phyloP scores from a whole-genome alignment of 37 sponge, comb jelly and placozoan genomes.

The Axinella damicornis region DNA sequence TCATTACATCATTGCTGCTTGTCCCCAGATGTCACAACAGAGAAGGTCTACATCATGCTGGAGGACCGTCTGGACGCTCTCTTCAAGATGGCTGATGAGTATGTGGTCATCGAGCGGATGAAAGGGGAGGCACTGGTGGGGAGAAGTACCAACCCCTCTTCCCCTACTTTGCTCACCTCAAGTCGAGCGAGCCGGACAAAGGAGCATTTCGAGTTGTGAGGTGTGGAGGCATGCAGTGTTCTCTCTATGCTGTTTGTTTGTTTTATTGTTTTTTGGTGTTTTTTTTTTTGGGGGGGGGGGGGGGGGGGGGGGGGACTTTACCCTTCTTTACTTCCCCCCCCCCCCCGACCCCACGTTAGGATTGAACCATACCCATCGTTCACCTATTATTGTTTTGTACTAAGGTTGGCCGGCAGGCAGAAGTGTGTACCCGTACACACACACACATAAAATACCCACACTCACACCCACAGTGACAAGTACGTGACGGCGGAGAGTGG shows the following conservation, averaged over 20 bases:
- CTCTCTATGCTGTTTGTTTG: too few species aligned
- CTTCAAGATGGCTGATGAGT: constrained; percentile 90
- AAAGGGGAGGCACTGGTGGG: constrained; percentile 63
- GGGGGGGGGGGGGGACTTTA: too few species aligned
- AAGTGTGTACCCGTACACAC: too few species aligned
- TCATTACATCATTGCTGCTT: too few species aligned
- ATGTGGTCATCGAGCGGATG: constrained; percentile 75
- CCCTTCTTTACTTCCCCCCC: too few species aligned
- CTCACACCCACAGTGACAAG: constrained; percentile 59
- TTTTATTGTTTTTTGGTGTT: too few species aligned
- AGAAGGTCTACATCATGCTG: constrained; percentile 86
- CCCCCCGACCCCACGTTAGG: too few species aligned
- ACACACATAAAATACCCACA: background rate
- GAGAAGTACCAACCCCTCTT: constrained; percentile 90
- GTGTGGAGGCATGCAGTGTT: background rate
- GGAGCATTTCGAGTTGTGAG: constrained; percentile 76
- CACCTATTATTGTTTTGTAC: too few species aligned
- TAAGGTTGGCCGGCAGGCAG: too few species aligned
- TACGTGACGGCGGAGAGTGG: constrained; percentile 96
- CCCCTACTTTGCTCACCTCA: constrained; percentile 76
- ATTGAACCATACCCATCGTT: too few species aligned
- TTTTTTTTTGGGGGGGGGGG: too few species aligned
- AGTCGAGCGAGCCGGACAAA: constrained; percentile 30
- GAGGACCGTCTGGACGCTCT: constrained; percentile 84
- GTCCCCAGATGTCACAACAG: constrained; percentile 53